Evolutionary conservation across 1,140 invertebrate genomes (phyloP).

Genomic region (Carposina sasakii): DNA sequence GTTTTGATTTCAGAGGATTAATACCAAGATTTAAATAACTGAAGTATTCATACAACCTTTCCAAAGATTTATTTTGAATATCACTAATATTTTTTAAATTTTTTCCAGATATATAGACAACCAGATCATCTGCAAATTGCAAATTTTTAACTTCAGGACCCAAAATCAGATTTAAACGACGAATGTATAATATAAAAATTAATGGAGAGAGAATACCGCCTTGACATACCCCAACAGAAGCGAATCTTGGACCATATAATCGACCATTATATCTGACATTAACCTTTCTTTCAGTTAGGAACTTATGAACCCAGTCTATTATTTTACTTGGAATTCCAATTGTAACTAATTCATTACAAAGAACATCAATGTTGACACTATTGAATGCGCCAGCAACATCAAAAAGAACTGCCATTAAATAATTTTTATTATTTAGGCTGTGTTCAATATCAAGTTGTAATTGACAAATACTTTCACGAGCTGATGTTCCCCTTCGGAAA

Average conservation of each 20-base stretch:
- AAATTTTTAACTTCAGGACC: conserved; percentile 15
- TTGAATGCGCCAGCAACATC: conserved; percentile 8
- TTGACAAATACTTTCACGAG: conserved; percentile 2
- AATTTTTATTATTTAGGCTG: neutral
- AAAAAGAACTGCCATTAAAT: conserved; percentile 2
- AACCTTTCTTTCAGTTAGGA: neutral
- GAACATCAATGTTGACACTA: too few species aligned
- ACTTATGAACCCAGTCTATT: too few species aligned
- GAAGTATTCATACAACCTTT: conserved; percentile 11
- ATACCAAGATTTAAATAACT: conserved; percentile 9
- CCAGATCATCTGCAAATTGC: conserved; percentile 26
- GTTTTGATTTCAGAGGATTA: conserved; percentile 11
- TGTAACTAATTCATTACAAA: too few species aligned
- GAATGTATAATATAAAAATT: conserved; percentile 22
- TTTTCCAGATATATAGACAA: conserved; percentile 6
- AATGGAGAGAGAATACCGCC: conserved; percentile 18
- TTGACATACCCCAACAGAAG: conserved; percentile 18
- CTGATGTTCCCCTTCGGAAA: conserved; percentile 15
- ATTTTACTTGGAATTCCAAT: too few species aligned
- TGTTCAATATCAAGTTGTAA: conserved; percentile 5
- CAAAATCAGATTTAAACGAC: conserved; percentile 15
- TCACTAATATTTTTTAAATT: neutral
- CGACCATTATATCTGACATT: conserved; percentile 4
- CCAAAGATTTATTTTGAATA: conserved; percentile 5
- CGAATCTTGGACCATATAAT: conserved; percentile 4